phyloP scores from a whole-genome alignment of 23 tunicate genomes.

The Diplosoma virens region DNA sequence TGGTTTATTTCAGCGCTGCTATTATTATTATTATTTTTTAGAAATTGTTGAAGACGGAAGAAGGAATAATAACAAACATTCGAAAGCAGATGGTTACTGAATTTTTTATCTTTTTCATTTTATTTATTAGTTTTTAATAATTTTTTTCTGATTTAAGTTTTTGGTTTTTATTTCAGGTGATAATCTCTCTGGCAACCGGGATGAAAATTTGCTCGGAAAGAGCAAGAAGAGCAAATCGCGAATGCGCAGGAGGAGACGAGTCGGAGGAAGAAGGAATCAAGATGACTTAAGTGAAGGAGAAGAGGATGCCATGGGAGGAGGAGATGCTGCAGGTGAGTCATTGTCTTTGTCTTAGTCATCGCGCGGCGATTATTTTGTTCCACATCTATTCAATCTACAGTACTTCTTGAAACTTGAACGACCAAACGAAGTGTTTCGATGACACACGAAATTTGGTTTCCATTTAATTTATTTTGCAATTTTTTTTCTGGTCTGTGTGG shows the following conservation, averaged over 20 bases:
- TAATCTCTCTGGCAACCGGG: not conserved
- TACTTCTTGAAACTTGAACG: too few species aligned
- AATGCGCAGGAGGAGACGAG: conserved; percentile 47
- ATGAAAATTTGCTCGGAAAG: not conserved
- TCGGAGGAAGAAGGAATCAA: conserved; percentile 42
- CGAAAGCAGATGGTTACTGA: conserved; percentile 11
- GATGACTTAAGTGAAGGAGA: conserved; percentile 86
- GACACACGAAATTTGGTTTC: too few species aligned
- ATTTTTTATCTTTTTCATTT: not conserved
- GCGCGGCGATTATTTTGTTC: too few species aligned
- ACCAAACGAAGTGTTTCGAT: too few species aligned
- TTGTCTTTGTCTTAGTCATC: too few species aligned
- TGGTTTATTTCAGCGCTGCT: too few species aligned
- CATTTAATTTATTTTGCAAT: too few species aligned
- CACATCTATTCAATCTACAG: too few species aligned
- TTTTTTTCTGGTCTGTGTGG: too few species aligned
- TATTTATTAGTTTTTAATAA: not conserved
- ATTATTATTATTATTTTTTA: too few species aligned
- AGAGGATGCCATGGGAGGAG: conserved; percentile 59
- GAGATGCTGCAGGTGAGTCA: conserved; percentile 49
- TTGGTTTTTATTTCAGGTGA: conserved; percentile 27
- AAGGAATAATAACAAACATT: not conserved
- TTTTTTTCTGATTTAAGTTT: not conserved
- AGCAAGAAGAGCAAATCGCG: conserved; percentile 57
- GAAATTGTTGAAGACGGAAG: too few species aligned